Conservation (phyloP, 2,797 vertebrate genomes). For the Sebastes trivittatus region DNA sequence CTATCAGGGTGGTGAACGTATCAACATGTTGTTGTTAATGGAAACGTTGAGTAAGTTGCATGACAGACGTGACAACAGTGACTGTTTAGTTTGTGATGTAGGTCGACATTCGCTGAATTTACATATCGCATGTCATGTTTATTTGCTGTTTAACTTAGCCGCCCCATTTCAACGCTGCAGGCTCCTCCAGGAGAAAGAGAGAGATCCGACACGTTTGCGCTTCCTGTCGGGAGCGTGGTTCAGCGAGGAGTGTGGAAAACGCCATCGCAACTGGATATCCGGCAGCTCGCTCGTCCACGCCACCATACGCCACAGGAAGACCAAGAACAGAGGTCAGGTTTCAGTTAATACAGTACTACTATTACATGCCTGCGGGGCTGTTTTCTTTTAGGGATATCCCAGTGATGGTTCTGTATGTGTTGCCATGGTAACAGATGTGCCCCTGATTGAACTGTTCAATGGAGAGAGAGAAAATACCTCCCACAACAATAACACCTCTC, state of each 20-base stretch:
- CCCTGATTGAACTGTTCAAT: constrained; percentile 68
- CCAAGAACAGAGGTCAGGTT: constrained; percentile 82
- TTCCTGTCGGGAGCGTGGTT: constrained; percentile 92
- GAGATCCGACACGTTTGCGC: constrained; percentile 82
- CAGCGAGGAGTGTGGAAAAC: constrained; percentile 83
- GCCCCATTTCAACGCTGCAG: constrained; percentile 67
- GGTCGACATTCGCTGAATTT: not conserved
- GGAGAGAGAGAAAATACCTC: constrained; percentile 45
- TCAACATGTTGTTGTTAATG: not conserved
- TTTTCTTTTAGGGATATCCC: constrained; percentile 28
- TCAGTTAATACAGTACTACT: not conserved
- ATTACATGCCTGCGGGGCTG: not conserved
- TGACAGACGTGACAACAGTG: not conserved
- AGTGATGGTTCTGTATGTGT: constrained; percentile 52
- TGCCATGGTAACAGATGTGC: constrained; percentile 66
- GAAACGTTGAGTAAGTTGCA: not conserved
- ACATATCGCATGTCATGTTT: not conserved
- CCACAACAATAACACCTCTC: constrained; percentile 11
- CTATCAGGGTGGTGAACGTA: not conserved
- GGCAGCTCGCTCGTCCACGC: constrained; percentile 88
- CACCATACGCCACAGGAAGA: constrained; percentile 88
- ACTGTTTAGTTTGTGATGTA: not conserved
- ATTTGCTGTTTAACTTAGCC: constrained; percentile 17
- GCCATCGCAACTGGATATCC: constrained; percentile 75
- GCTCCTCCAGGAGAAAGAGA: constrained; percentile 82